These are phyloP conservation scores for Cheiracanthium punctorium DNA, from an alignment of 2,888 invertebrate genomes.

Conservation along the genomic window DNA sequence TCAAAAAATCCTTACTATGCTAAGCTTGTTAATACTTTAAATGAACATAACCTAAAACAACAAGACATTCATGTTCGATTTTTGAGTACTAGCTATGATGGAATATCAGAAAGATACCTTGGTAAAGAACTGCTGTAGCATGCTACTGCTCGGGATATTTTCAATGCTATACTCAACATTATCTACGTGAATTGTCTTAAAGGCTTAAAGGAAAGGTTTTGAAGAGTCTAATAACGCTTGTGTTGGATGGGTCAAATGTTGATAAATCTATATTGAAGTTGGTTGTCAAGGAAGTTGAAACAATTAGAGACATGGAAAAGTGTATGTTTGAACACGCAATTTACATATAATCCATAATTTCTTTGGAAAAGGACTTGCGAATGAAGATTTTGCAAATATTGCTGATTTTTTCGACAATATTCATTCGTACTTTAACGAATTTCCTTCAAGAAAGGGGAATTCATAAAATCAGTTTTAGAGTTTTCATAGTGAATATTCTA, in stretches of 20 bases:
- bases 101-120: neutral
- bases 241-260: neutral
- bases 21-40: neutral
- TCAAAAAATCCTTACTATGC: neutral
- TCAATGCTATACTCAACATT: neutral
- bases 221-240: neutral
- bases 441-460: too few relatives aligned
- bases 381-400: neutral
- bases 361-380: neutral
- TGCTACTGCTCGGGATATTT: neutral
- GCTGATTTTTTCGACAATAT: neutral
- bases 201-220: neutral
- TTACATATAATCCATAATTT: neutral
- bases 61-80: neutral
- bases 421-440: neutral
- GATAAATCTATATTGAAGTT: neutral
- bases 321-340: neutral
- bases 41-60: neutral
- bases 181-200: too few relatives aligned
- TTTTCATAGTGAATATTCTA: too few relatives aligned
- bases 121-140: neutral
- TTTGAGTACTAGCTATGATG: neutral
- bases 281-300: neutral
- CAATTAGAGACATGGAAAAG: neutral
- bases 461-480: too few relatives aligned